Conservation (phyloP, 2,113 vertebrate species). For the Dasyprocta punctata region DNA sequence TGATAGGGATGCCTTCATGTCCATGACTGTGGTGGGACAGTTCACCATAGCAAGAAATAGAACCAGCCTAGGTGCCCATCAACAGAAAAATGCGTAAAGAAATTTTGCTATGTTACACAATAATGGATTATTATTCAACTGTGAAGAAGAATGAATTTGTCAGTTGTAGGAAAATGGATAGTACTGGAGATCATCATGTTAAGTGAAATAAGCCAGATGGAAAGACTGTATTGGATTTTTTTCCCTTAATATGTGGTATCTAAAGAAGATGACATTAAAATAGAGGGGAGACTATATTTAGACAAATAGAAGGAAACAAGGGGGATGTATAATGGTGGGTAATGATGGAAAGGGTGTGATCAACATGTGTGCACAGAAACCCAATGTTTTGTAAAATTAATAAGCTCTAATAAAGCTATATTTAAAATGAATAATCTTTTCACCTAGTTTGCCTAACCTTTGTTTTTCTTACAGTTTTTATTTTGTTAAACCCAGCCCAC, state of each 20-base stretch:
- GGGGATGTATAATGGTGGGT: neutral
- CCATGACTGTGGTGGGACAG: neutral
- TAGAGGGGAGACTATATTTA: neutral
- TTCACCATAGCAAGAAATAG: neutral
- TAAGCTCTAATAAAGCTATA: neutral
- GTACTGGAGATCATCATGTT: neutral
- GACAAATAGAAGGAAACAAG: neutral
- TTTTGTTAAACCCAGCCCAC: neutral
- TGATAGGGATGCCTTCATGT: neutral
- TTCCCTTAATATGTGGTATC: neutral
- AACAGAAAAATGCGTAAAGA: neutral
- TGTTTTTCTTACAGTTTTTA: neutral
- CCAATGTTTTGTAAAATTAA: neutral
- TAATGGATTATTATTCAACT: neutral
- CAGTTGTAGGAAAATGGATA: neutral
- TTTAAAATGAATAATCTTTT: neutral
- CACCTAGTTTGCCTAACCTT: neutral
- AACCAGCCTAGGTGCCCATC: neutral
- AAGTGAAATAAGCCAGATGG: neutral
- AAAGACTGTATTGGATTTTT: neutral
- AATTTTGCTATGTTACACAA: neutral
- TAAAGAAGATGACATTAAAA: neutral
- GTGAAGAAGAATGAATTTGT: neutral
- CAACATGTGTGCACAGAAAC: neutral
- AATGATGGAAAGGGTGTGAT: neutral